These are phyloP conservation scores for Digitonthophagus gazella DNA, from an alignment of 2,888 invertebrate species.

Conservation along the genomic window DNA sequence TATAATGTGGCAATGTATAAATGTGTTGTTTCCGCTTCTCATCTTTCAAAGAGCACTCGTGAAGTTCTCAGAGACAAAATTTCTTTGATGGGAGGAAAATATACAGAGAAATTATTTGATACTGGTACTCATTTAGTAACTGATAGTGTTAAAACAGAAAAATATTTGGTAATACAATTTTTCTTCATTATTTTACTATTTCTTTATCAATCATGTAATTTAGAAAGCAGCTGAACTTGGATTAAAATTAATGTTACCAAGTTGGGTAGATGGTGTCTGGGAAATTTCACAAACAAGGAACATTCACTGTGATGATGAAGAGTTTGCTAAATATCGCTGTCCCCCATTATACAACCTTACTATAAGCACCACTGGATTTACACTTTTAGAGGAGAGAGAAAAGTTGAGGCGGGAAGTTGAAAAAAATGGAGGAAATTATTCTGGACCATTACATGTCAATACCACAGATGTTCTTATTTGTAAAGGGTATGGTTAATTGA, in stretches of 20 bases:
- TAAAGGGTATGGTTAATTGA: constrained; percentile 52
- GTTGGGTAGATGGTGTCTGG: constrained; percentile 85
- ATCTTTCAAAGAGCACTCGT: constrained; percentile 50
- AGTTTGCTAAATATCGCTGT: constrained; percentile 62
- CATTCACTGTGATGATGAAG: constrained; percentile 61
- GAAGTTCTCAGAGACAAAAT: constrained; percentile 62
- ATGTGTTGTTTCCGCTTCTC: constrained; percentile 65
- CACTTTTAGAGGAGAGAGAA: constrained; percentile 59
- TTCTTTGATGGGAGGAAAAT: constrained; percentile 76
- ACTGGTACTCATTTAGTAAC: constrained; percentile 81
- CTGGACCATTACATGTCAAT: constrained; percentile 51
- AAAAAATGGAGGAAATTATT: constrained; percentile 67
- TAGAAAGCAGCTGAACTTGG: constrained; percentile 68
- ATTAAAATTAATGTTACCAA: constrained; percentile 70
- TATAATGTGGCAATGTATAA: constrained; percentile 79
- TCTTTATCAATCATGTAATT: too few species aligned
- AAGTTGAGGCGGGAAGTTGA: constrained; percentile 66
- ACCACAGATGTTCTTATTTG: constrained; percentile 59
- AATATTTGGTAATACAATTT: constrained; percentile 64
- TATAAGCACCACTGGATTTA: constrained; percentile 76
- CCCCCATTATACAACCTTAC: constrained; percentile 76
- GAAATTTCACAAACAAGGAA: constrained; percentile 62
- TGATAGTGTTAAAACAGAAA: constrained; percentile 71
- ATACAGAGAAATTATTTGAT: constrained; percentile 61
- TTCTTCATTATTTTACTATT: constrained; percentile 19